Evolutionary conservation across 2,797 vertebrate genomes (phyloP).

Genomic region (Ptychobarbus kaznakovi): DNA sequence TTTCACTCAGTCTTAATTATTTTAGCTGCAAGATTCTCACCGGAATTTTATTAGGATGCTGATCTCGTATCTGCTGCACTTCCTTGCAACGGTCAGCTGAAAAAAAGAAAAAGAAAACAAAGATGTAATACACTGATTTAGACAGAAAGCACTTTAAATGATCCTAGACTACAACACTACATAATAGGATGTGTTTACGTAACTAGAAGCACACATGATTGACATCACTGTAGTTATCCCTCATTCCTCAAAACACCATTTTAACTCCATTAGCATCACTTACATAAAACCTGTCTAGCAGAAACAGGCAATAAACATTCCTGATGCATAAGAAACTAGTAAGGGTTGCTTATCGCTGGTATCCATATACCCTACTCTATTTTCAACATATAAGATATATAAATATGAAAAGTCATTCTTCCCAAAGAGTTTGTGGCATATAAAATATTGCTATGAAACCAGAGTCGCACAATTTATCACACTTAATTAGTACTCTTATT

Average conservation of each 20-base stretch:
- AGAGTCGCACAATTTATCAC: not conserved
- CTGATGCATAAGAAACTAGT: not conserved
- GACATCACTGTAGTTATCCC: not conserved
- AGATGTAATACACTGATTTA: not conserved
- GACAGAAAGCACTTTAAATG: not conserved
- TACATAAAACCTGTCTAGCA: not conserved
- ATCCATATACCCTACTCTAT: not conserved
- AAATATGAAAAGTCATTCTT: not conserved
- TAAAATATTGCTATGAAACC: not conserved
- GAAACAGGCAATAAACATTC: constrained; percentile 3
- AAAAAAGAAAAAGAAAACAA: constrained; percentile 47
- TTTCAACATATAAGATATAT: not conserved
- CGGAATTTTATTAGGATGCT: constrained; percentile 98
- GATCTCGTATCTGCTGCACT: constrained; percentile 97
- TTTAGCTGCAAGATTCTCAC: constrained; percentile 76
- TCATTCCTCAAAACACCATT: not conserved
- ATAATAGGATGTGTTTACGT: not conserved
- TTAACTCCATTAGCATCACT: not conserved
- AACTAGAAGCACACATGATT: not conserved
- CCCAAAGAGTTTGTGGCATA: not conserved
- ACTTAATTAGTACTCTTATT: not conserved
- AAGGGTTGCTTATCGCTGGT: not conserved
- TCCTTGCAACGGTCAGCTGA: constrained; percentile 97
- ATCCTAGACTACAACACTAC: not conserved
- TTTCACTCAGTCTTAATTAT: not conserved